Evolutionary conservation across 2,113 vertebrate genomes (phyloP), one percentile per base, ranked within the genome.

Genomic region (Bettongia penicillata): DNA sequence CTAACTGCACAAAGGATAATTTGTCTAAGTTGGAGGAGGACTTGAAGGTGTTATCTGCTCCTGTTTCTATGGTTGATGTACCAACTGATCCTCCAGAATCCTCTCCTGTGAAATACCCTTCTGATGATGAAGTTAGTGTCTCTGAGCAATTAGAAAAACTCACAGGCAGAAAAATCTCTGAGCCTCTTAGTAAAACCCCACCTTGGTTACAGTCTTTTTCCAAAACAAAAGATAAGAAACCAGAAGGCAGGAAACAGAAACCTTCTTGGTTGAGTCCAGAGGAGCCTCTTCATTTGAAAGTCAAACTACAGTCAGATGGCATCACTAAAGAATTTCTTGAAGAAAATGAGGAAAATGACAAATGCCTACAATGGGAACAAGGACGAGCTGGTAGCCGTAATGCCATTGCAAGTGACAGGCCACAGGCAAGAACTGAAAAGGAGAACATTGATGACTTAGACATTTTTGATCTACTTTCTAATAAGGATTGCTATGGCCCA

Each of bases 141-240:
- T 98, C 97, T 0, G 97, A 98, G 51, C 98, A 98, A 94, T 98
- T 97, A 97, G 99, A 99, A 93, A 98, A 97, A 91, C 93, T 98
- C 57, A 96, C 90, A 0, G 98, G 98, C 96, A 99, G 98, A 95
- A 98, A 98, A 94, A 26, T 96, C 57, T 94, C 97, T 97, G 98
- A 11, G 98, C 98, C 98, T 0, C 93, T 98, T 22, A 98, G 98
- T 51, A 98, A 98, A 91, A 43, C 99, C 26, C 99, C 99, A 0
- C 98, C 99, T 95, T 99, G 99, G 99, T 97, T 99, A 25, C 99
- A 99, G 93, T 98, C 99, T 23, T 96, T 98, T 95, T 97, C 97
- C 91, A 94, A 95, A 31, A 97, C 94, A 2, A 95, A 95, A 26
- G 98, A 97, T 14, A 98, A 97, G 89, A 98, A 97, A 55, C 97